Conservation (phyloP, 2,888 invertebrate species). For the Monochamus alternatus region DNA sequence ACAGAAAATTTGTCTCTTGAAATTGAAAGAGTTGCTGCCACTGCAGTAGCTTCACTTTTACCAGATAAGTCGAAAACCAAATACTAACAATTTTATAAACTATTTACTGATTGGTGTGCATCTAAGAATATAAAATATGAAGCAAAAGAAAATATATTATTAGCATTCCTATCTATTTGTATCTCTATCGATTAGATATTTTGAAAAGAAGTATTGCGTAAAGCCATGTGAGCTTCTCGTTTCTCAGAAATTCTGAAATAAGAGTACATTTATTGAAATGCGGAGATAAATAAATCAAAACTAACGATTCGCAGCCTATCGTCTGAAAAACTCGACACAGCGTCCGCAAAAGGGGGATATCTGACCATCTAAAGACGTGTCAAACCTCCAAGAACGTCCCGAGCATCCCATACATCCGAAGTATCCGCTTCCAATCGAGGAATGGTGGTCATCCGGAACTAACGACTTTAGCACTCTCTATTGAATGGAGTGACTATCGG, state of each 20-base stretch:
- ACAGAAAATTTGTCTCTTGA: no score
- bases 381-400: conserved; percentile 19
- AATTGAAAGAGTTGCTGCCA: no score
- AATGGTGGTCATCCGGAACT: conserved; percentile 57
- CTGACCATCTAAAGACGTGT: conserved; percentile 33
- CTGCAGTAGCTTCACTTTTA: no score
- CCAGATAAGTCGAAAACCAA: no score
- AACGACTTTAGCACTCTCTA: conserved; percentile 53
- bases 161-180: no score
- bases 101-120: no score
- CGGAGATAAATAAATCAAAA: background rate
- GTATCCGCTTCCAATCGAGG: conserved; percentile 50
- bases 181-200: no score
- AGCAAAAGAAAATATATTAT: no score
- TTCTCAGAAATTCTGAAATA: background rate
- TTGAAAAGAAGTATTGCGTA: no score
- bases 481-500: conserved; percentile 50
- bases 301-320: background rate
- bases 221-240: no score
- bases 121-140: no score
- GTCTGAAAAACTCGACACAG: background rate
- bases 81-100: no score
- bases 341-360: conserved; percentile 17
- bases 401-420: conserved; percentile 33
- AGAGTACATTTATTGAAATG: background rate